Percentiles rank a stretch among this genome's conserved stretches.
Evolutionary conservation across 2,888 invertebrate species (phyloP).

Genomic region (Cenopis cana): DNA sequence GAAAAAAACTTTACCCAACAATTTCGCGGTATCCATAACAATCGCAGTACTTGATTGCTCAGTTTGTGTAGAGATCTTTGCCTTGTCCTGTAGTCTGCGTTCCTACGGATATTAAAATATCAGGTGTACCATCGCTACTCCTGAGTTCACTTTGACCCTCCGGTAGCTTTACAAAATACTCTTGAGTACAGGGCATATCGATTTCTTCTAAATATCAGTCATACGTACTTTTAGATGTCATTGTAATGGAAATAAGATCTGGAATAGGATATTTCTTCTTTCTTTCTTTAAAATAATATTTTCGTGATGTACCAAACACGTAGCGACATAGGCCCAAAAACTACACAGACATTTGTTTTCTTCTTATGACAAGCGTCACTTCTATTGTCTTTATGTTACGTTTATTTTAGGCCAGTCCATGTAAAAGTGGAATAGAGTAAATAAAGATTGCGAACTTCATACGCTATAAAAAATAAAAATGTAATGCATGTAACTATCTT

Average conservation of each 20-base stretch:
- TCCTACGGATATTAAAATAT: constrained; percentile 13
- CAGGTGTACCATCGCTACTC: constrained; percentile 12
- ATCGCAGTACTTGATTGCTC: constrained; percentile 21
- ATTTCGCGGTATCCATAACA: constrained; percentile 12
- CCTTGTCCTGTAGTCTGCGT: background rate
- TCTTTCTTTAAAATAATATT: too few relatives aligned
- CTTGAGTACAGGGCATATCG: constrained; percentile 20
- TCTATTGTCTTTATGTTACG: constrained; percentile 17
- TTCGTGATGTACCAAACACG: too few relatives aligned
- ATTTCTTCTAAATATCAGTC: constrained; percentile 14
- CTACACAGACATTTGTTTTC: background rate
- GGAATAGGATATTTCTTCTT: too few relatives aligned
- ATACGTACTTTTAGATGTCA: constrained; percentile 19
- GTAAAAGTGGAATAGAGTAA: constrained; percentile 22
- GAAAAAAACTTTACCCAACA: constrained; percentile 4
- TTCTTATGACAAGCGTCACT: constrained; percentile 1
- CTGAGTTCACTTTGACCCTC: constrained; percentile 24
- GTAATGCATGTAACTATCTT: background rate
- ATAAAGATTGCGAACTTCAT: constrained; percentile 17
- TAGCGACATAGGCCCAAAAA: background rate
- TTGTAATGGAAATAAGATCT: constrained; percentile 12
- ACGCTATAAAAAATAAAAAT: constrained; percentile 13
- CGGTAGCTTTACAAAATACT: constrained; percentile 26
- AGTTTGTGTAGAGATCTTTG: constrained; percentile 17
- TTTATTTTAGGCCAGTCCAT: constrained; percentile 14